Percentiles rank a stretch among this genome's conserved stretches.
Conservation (phyloP, 2,888 invertebrate species). For the Xestia c-nigrum region DNA sequence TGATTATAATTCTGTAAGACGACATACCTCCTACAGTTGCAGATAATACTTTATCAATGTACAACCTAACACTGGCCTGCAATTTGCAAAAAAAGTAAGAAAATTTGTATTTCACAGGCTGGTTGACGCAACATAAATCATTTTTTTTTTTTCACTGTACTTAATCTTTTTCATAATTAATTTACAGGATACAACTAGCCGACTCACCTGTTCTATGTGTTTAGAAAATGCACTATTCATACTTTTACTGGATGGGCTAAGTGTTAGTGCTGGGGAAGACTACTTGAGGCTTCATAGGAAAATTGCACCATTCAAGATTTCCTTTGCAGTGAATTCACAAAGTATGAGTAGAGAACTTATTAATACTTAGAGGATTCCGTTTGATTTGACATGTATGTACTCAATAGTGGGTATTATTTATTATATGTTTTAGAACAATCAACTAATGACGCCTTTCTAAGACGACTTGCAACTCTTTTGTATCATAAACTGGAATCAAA, state of each 20-base stretch:
- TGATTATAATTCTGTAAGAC: too few species aligned
- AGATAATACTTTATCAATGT: too few species aligned
- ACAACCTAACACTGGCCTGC: too few species aligned
- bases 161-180: slow-evolving; percentile 4
- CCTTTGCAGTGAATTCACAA: slow-evolving; percentile 89
- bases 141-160: not conserved
- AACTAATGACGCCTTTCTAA: slow-evolving; percentile 68
- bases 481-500: slow-evolving; percentile 74
- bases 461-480: slow-evolving; percentile 77
- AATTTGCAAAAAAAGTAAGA: too few species aligned
- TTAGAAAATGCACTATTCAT: slow-evolving; percentile 89
- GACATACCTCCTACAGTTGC: too few species aligned
- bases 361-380: not conserved
- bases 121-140: too few species aligned
- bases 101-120: too few species aligned
- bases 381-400: not conserved
- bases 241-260: slow-evolving; percentile 90
- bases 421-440: slow-evolving; percentile 65
- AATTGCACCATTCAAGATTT: slow-evolving; percentile 94
- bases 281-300: slow-evolving; percentile 92
- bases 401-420: not conserved
- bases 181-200: slow-evolving; percentile 59
- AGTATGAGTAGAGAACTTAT: slow-evolving; percentile 31
- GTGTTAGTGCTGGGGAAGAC: slow-evolving; percentile 88
- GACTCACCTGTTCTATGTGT: slow-evolving; percentile 86